Conservation (phyloP, 1,140 invertebrate genomes). For the Eciton burchellii region DNA sequence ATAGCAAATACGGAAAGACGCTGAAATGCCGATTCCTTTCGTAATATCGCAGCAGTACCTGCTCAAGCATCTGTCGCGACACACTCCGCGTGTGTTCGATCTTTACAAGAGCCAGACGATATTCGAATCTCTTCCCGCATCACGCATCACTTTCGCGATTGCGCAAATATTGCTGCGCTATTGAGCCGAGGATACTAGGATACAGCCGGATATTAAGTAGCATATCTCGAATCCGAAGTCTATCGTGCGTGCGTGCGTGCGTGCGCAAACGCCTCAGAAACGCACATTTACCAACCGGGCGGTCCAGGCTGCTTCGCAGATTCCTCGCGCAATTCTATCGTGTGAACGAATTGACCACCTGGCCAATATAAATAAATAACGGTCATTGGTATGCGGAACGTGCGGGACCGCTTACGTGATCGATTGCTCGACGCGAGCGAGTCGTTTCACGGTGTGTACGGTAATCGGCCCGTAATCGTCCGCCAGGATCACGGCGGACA, state of each 20-base stretch:
- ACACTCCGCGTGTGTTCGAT: conserved; percentile 4
- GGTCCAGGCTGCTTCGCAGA: background rate
- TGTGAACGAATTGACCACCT: conserved; percentile 82
- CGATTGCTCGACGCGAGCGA: conserved; percentile 68
- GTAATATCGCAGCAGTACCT: conserved; percentile 30
- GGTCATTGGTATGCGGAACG: conserved; percentile 77
- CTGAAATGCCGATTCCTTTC: conserved; percentile 16
- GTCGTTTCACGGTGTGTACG: conserved; percentile 66
- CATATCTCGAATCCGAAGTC: conserved; percentile 39
- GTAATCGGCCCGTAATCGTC: conserved; percentile 73
- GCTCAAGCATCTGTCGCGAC: conserved; percentile 13
- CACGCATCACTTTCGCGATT: conserved; percentile 33
- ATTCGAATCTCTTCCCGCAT: conserved; percentile 34
- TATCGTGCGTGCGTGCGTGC: background rate
- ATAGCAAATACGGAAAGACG: background rate
- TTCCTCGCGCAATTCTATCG: conserved; percentile 78
- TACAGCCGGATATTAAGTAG: background rate
- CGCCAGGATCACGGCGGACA: conserved; percentile 65
- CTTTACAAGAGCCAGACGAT: conserved; percentile 9
- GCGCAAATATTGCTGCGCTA: conserved; percentile 46
- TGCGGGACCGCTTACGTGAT: conserved; percentile 79
- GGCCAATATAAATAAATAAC: conserved; percentile 83
- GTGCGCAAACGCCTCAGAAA: background rate
- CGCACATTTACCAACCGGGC: no score
- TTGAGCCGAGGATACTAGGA: conserved; percentile 38